Conservation (phyloP, 2,888 invertebrate genomes). For the Andricus curvator region DNA sequence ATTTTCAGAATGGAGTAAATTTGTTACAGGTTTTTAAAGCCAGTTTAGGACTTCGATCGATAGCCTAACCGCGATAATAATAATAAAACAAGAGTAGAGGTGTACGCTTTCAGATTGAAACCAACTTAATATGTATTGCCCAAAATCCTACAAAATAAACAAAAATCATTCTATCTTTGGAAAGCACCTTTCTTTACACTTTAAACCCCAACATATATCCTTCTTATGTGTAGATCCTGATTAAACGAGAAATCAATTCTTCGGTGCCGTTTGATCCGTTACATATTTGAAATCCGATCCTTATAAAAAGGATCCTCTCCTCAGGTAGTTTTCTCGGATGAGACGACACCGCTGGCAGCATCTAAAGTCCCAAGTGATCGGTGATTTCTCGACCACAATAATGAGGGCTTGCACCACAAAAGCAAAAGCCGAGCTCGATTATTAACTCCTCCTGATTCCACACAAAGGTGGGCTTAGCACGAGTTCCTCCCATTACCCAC, state of each 20-base stretch:
- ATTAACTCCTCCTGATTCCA: conserved; percentile 74
- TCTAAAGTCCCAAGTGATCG: conserved; percentile 50
- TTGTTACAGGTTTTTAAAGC: no score
- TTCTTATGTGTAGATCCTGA: conserved; percentile 40
- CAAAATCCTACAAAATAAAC: background rate
- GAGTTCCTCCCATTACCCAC: conserved; percentile 66
- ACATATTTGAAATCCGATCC: conserved; percentile 53
- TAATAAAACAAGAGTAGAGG: background rate
- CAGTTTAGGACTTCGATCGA: background rate
- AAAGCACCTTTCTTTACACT: background rate
- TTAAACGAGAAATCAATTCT: conserved; percentile 37
- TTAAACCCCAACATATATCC: conserved; percentile 21
- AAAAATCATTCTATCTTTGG: background rate
- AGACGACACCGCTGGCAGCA: conserved; percentile 43
- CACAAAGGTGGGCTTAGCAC: conserved; percentile 68
- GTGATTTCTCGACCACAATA: conserved; percentile 64
- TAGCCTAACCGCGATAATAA: background rate
- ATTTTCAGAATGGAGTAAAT: no score
- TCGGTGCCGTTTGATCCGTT: conserved; percentile 49
- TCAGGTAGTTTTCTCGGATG: conserved; percentile 46
- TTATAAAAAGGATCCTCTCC: conserved; percentile 41
- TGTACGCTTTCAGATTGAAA: background rate
- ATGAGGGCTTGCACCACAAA: conserved; percentile 63
- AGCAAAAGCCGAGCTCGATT: conserved; percentile 70
- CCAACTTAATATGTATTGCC: background rate